Evolutionary conservation across 2,888 invertebrate genomes (phyloP), one percentile per base, ranked within the genome.

Genomic region (Therioaphis trifolii): DNA sequence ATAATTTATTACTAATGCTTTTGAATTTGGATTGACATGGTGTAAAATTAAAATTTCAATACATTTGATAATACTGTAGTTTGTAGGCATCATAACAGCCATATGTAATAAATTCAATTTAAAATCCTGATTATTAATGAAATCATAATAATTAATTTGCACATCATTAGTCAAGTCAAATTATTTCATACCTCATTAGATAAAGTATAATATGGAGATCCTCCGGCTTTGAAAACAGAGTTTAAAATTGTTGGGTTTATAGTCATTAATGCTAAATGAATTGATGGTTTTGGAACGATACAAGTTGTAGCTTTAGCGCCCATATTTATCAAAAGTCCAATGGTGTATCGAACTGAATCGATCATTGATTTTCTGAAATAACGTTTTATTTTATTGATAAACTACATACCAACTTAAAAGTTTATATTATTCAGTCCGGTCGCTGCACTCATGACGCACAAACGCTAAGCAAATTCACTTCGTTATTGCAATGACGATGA

Each of bases 91-190:
- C 14, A 79, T 15, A 27, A 71, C 79, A 58, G 79, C 79, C 79
- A 79, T 71, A 4, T 79, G 79, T 43, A 79, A 79, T 12, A 79
- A 69, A 79, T 79, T 79, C 14, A 79, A 27, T 71, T 55, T 79
- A 46, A 58, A 79, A 9, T 71, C 14, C 79, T 79, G 52, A 52
- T 68, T 35, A 18, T 35, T 35, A 24, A 68, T 35, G 18, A 40
- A 11, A 61, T 75, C 2, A 12, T 75, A 43, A 12, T 43, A 18
- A 61, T n/a, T n/a, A n/a, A n/a, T 43, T 27, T 18, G 27, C 5
- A 14, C 46, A 7, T 21, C 5, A n/a, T n/a, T n/a, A 58, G 14
- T 63, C 2, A 11, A 77, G 61, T 15, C 40, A 40, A 40, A 63
- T 24, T 68, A 40, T n/a, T n/a, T n/a, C 52, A 46, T 78, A 78